Percentiles rank a stretch among this genome's conserved stretches.
Evolutionary conservation across 2,113 vertebrate genomes (phyloP).

Genomic region (Clarias batrachus): DNA sequence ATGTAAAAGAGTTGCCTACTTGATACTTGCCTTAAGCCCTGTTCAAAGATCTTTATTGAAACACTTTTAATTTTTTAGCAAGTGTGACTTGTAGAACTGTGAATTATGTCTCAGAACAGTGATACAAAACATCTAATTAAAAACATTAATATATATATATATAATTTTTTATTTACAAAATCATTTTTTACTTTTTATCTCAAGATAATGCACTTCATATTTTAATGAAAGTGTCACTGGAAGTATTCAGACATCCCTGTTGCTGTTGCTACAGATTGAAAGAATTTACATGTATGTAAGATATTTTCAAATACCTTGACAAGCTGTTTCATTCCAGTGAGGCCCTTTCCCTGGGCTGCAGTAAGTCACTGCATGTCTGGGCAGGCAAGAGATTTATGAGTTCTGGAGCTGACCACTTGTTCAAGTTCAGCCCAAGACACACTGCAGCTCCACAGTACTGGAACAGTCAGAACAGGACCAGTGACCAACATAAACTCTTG

Average conservation of each 20-base stretch:
- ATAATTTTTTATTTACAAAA: background rate
- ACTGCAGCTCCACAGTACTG: slow-evolving; percentile 25
- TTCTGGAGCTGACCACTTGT: slow-evolving; percentile 50
- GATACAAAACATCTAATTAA: background rate
- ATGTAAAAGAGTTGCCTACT: slow-evolving; percentile 37
- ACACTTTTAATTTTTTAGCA: background rate
- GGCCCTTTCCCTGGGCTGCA: slow-evolving; percentile 54
- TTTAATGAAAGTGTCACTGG: slow-evolving; percentile 22
- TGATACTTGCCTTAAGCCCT: slow-evolving; percentile 33
- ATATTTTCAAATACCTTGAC: slow-evolving; percentile 53
- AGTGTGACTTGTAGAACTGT: background rate
- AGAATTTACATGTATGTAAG: slow-evolving; percentile 51
- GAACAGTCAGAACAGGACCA: slow-evolving; percentile 17
- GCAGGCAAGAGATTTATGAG: slow-evolving; percentile 51
- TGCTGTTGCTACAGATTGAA: slow-evolving; percentile 47
- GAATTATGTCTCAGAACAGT: background rate
- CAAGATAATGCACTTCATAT: background rate
- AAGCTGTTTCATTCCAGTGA: slow-evolving; percentile 52
- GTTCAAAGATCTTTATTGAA: background rate
- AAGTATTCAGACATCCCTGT: slow-evolving; percentile 23
- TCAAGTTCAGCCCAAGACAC: slow-evolving; percentile 40
- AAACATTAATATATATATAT: background rate
- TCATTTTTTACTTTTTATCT: slow-evolving; percentile 5
- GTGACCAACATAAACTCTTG: slow-evolving; percentile 16
- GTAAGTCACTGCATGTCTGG: slow-evolving; percentile 56